Conservation (phyloP, 2,797 vertebrate genomes). For the Tiaroga cobitis region DNA sequence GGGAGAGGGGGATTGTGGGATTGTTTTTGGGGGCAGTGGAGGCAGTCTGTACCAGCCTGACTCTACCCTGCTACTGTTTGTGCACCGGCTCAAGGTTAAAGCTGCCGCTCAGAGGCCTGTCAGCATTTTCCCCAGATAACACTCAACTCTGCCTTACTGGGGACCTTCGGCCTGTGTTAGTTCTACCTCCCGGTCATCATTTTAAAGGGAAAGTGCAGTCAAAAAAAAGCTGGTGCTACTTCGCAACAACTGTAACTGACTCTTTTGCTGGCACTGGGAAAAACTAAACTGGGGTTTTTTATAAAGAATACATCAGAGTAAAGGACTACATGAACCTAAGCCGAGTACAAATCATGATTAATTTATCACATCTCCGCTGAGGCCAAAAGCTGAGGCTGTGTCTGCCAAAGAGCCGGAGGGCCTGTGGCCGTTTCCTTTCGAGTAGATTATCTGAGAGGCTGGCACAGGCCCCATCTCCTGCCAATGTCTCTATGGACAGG, state of each 20-base stretch:
- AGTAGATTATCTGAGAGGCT: slow-evolving; percentile 44
- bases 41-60: slow-evolving; percentile 54
- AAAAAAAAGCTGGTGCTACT: slow-evolving; percentile 11
- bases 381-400: slow-evolving; percentile 43
- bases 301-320: slow-evolving; percentile 44
- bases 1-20: slow-evolving; percentile 35
- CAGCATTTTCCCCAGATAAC: slow-evolving; percentile 58
- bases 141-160: slow-evolving; percentile 54
- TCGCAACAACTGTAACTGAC: not conserved
- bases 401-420: slow-evolving; percentile 56
- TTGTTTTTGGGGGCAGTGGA: slow-evolving; percentile 50
- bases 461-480: slow-evolving; percentile 52
- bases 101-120: slow-evolving; percentile 44
- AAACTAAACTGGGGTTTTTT: slow-evolving; percentile 25
- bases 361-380: slow-evolving; percentile 40
- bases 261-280: slow-evolving; percentile 5
- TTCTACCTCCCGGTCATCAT: not conserved
- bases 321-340: slow-evolving; percentile 42
- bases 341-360: slow-evolving; percentile 47
- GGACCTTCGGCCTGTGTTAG: slow-evolving; percentile 33
- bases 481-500: slow-evolving; percentile 44
- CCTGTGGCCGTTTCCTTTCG: slow-evolving; percentile 40
- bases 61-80: slow-evolving; percentile 57
- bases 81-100: slow-evolving; percentile 57
- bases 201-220: slow-evolving; percentile 20